These are phyloP conservation scores for Cerceris rybyensis DNA, from an alignment of 2,888 invertebrate genomes.

Conservation along the genomic window DNA sequence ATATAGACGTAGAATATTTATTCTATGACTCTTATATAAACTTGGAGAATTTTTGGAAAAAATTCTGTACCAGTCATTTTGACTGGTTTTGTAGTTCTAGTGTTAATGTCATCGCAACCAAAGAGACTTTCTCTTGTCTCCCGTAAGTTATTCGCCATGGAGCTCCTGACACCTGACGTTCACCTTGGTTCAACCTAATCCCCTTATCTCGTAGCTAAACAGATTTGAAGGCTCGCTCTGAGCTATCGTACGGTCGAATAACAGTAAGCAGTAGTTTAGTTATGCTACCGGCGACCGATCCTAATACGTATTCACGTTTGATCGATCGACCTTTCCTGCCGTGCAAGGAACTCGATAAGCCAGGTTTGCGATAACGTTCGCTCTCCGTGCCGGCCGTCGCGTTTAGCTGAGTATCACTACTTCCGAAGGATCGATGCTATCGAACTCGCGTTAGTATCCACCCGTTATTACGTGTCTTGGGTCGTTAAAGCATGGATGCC, in stretches of 20 bases:
- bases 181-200: conserved; percentile 35
- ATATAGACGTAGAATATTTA: no score
- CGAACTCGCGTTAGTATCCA: not conserved
- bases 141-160: conserved; percentile 20
- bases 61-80: no score
- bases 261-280: conserved; percentile 35
- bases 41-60: no score
- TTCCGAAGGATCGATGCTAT: not conserved
- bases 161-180: conserved; percentile 24
- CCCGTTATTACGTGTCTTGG: no score
- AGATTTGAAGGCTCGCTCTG: conserved; percentile 41
- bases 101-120: conserved; percentile 15
- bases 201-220: conserved; percentile 56
- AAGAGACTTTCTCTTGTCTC: conserved; percentile 40
- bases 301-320: conserved; percentile 23
- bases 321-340: conserved; percentile 21
- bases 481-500: no score
- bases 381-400: not conserved
- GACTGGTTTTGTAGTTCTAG: not conserved
- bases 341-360: conserved; percentile 36
- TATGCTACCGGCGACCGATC: conserved; percentile 30
- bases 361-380: not conserved
- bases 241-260: conserved; percentile 8
- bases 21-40: no score
- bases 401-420: not conserved